phyloP scores from a whole-genome alignment of 2,888 invertebrate species.

The Punctoribates punctum region DNA sequence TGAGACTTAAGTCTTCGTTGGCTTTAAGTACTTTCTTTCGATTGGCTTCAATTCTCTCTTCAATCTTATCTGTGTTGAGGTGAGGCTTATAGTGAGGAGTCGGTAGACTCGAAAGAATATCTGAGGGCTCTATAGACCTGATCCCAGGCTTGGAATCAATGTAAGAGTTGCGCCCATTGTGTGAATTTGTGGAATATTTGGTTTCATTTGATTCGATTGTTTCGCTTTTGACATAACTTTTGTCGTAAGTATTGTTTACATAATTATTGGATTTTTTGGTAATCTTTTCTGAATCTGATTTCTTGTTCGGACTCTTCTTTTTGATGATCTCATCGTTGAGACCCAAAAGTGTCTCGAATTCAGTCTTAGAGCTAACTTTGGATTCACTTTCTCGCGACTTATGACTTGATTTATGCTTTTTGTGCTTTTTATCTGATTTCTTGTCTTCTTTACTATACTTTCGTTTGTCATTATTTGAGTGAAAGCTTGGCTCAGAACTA shows the following conservation, averaged over 20 bases:
- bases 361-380: background rate
- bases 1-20: constrained; percentile 13
- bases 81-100: constrained; percentile 14
- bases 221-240: background rate
- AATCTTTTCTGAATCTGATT: background rate
- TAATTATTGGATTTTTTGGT: background rate
- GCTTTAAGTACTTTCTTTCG: background rate
- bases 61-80: constrained; percentile 17
- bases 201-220: constrained; percentile 3
- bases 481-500: no score
- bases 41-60: constrained; percentile 16
- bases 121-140: background rate
- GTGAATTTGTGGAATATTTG: background rate
- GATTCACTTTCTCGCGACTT: constrained; percentile 17
- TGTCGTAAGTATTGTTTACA: background rate
- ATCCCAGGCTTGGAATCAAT: background rate
- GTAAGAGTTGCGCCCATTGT: no score
- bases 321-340: constrained; percentile 26
- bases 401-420: constrained; percentile 32
- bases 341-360: constrained; percentile 22
- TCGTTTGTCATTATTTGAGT: background rate
- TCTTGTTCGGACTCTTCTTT: constrained; percentile 20
- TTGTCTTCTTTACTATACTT: no score
- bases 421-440: constrained; percentile 16
- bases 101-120: constrained; percentile 20